phyloP scores from a whole-genome alignment of 2,797 vertebrate genomes.

The Sciurus carolinensis region DNA sequence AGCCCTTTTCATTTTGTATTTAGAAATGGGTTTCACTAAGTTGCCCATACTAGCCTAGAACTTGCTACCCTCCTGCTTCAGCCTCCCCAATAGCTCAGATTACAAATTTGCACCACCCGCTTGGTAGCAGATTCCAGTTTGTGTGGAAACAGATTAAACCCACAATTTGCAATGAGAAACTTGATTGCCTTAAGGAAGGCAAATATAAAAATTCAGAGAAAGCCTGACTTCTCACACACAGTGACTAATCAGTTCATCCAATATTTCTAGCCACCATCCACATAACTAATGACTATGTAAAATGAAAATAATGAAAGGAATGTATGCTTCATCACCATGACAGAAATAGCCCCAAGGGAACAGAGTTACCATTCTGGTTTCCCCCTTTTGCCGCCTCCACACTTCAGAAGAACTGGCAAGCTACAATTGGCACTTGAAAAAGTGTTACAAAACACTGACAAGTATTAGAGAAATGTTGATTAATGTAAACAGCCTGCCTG shows the following conservation, averaged over 20 bases:
- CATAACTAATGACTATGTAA: slow-evolving; percentile 76
- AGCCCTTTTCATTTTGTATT: too few species aligned
- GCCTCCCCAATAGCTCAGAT: too few species aligned
- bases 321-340: slow-evolving; percentile 53
- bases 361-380: slow-evolving; percentile 81
- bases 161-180: slow-evolving; percentile 12
- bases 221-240: slow-evolving; percentile 4
- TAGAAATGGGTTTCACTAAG: too few species aligned
- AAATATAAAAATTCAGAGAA: neutral
- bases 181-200: neutral
- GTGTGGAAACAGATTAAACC: slow-evolving; percentile 55
- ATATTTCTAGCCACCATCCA: slow-evolving; percentile 60
- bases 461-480: slow-evolving; percentile 86
- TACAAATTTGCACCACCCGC: too few species aligned
- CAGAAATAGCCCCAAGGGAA: slow-evolving; percentile 77
- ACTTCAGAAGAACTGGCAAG: slow-evolving; percentile 85
- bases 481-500: slow-evolving; percentile 86
- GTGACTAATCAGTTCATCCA: slow-evolving; percentile 44
- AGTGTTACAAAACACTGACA: slow-evolving; percentile 85
- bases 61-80: too few species aligned
- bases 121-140: slow-evolving; percentile 8
- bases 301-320: slow-evolving; percentile 76
- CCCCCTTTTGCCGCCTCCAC: slow-evolving; percentile 79
- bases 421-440: slow-evolving; percentile 85
- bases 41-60: too few species aligned